Conservation (phyloP, 2,888 invertebrate genomes). For the Rhaphigaster nebulosa region DNA sequence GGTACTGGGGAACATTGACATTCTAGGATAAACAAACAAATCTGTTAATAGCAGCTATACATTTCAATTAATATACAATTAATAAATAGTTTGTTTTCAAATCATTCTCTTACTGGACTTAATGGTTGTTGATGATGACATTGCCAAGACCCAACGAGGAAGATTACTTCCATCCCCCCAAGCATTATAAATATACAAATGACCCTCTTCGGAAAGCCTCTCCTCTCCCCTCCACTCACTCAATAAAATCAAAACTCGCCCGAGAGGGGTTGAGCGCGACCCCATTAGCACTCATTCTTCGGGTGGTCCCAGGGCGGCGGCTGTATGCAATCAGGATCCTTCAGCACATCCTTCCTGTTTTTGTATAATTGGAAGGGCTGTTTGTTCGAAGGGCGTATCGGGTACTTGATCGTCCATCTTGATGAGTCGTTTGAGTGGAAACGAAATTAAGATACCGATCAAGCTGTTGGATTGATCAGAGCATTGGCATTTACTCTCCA, state of each 20-base stretch:
- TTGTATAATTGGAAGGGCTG: not conserved
- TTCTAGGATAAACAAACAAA: too few species aligned
- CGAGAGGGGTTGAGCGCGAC: not conserved
- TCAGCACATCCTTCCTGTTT: not conserved
- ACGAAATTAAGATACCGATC: constrained; percentile 18
- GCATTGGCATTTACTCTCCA: not conserved
- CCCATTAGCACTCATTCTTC: constrained; percentile 2
- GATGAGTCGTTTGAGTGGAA: not conserved
- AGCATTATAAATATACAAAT: constrained; percentile 6
- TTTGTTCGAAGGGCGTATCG: not conserved
- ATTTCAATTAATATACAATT: not conserved
- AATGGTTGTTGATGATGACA: not conserved
- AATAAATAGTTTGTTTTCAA: constrained; percentile 1
- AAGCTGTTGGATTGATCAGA: not conserved
- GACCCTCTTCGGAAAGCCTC: not conserved
- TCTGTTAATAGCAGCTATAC: not conserved
- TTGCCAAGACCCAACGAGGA: not conserved
- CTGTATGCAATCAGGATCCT: not conserved
- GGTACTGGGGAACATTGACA: too few species aligned
- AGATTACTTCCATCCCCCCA: not conserved
- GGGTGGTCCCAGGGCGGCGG: not conserved
- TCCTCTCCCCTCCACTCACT: not conserved
- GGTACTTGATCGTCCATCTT: not conserved
- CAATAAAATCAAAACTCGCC: not conserved
- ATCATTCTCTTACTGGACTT: not conserved